These are phyloP conservation scores for Discoglossus pictus DNA, from an alignment of 2,797 vertebrate species.

Conservation along the genomic window DNA sequence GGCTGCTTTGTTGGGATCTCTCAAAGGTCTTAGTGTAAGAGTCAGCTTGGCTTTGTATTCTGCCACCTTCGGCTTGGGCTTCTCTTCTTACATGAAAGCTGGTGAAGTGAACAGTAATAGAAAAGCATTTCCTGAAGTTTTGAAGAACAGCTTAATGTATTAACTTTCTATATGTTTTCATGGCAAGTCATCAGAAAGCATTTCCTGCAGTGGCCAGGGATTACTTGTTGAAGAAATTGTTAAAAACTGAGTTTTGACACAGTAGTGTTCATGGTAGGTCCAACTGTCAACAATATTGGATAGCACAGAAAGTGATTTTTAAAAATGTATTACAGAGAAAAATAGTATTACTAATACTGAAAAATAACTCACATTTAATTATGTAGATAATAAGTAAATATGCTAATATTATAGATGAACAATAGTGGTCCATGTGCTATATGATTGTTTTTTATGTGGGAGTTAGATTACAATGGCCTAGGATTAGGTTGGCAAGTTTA, in stretches of 20 bases:
- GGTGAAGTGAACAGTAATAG: slow-evolving; percentile 14
- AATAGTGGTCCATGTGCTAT: no score
- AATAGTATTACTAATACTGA: no score
- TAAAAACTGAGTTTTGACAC: slow-evolving; percentile 5
- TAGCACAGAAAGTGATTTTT: no score
- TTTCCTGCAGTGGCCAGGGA: slow-evolving; percentile 10
- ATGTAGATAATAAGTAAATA: no score
- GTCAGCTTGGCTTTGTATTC: background rate
- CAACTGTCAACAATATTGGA: no score
- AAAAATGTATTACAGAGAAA: no score
- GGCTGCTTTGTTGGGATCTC: slow-evolving; percentile 11
- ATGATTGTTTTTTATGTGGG: no score
- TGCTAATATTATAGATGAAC: no score
- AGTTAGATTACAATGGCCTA: no score
- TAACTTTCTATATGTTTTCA: slow-evolving; percentile 19
- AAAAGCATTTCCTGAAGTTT: slow-evolving; percentile 27
- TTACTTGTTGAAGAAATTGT: slow-evolving; percentile 16
- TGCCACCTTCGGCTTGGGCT: no score
- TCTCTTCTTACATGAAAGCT: background rate
- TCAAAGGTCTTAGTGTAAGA: slow-evolving; percentile 1
- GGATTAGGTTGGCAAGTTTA: no score
- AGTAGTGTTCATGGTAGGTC: background rate
- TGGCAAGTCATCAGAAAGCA: slow-evolving; percentile 11
- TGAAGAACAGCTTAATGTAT: slow-evolving; percentile 19
- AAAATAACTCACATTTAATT: no score